phyloP scores from a whole-genome alignment of 2,888 invertebrate species.

The Xanthia togata region DNA sequence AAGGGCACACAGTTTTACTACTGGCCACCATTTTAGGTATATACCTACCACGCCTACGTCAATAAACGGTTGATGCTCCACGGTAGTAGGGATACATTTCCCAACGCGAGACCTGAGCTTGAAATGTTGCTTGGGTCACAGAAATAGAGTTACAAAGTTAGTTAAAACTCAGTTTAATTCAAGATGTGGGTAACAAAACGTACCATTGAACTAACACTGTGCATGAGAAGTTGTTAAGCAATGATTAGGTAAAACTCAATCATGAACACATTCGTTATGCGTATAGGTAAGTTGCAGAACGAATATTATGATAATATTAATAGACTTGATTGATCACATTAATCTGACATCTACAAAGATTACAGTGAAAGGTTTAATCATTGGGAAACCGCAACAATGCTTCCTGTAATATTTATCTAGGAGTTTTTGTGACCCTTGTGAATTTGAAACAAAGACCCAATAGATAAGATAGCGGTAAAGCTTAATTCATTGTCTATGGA shows the following conservation, averaged over 20 bases:
- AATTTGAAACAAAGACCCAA: conserved; percentile 74
- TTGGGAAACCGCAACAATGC: conserved; percentile 65
- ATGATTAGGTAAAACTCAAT: conserved; percentile 50
- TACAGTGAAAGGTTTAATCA: conserved; percentile 68
- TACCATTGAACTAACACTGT: conserved; percentile 12
- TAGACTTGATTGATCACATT: conserved; percentile 70
- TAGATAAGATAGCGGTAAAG: conserved; percentile 68
- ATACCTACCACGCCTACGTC: neutral
- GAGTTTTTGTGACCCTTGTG: conserved; percentile 72
- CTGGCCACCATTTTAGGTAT: neutral
- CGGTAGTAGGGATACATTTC: neutral
- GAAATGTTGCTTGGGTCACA: neutral
- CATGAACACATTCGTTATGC: conserved; percentile 45
- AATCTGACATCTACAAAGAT: conserved; percentile 66
- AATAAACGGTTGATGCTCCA: neutral
- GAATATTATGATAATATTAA: conserved; percentile 47
- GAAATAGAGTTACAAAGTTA: too few species aligned
- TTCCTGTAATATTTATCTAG: conserved; percentile 55
- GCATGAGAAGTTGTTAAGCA: conserved; percentile 21
- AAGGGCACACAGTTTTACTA: neutral
- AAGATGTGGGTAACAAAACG: neutral
- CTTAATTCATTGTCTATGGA: conserved; percentile 71
- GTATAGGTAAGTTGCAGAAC: conserved; percentile 21
- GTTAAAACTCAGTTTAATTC: neutral
- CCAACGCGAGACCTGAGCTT: too few species aligned